Evolutionary conservation across 2,797 vertebrate species (phyloP).

Genomic region (Anolis apletophallus): DNA sequence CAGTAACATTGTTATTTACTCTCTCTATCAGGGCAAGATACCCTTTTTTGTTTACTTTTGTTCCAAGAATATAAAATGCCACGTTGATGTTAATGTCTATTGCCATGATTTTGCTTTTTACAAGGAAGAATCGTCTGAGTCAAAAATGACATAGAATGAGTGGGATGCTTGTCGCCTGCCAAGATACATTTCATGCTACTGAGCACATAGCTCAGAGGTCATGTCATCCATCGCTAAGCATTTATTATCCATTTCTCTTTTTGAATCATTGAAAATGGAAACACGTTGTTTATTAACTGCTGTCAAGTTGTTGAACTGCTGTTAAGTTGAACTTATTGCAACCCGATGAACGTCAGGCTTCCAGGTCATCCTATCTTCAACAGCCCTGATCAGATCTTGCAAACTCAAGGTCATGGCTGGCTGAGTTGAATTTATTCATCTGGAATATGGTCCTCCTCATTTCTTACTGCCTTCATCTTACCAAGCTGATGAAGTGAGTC

Average conservation of each 20-base stretch:
- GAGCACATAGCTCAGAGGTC: background rate
- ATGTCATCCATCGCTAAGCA: background rate
- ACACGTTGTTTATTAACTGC: background rate
- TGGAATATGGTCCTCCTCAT: too few species aligned
- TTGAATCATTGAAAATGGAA: background rate
- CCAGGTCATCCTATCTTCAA: too few species aligned
- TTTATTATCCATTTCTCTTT: background rate
- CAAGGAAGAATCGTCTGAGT: background rate
- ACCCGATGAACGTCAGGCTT: too few species aligned
- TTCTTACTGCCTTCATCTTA: too few species aligned
- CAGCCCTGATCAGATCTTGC: too few species aligned
- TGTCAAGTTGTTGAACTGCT: too few species aligned
- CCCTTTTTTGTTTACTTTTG: background rate
- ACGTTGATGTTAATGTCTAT: conserved; percentile 10
- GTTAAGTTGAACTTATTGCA: too few species aligned
- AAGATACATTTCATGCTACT: conserved; percentile 9
- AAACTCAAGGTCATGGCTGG: too few species aligned
- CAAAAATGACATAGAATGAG: background rate
- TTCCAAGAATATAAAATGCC: background rate
- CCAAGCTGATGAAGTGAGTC: too few species aligned
- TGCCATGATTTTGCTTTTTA: conserved; percentile 6
- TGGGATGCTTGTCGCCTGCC: background rate
- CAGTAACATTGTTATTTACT: background rate
- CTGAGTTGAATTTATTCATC: too few species aligned
- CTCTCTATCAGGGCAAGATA: background rate